phyloP scores from a whole-genome alignment of 2,797 vertebrate genomes.

The Myripristis murdjan region DNA sequence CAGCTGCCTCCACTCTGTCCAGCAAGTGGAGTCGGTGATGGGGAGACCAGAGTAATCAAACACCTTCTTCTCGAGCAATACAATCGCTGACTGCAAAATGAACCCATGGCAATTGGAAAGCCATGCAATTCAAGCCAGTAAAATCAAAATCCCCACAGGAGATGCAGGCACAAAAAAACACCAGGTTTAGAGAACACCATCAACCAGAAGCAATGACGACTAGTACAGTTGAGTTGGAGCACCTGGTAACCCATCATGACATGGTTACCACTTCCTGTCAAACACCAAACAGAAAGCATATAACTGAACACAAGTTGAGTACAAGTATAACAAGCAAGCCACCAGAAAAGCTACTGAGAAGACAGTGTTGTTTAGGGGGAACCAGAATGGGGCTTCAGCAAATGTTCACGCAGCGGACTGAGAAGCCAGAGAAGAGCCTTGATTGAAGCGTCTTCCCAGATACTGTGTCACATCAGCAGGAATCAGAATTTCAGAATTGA shows the following conservation, averaged over 20 bases:
- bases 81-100: not conserved
- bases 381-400: not conserved
- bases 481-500: too few relatives aligned
- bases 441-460: too few relatives aligned
- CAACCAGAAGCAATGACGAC: slow-evolving; percentile 23
- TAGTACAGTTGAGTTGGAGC: slow-evolving; percentile 30
- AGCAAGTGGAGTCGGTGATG: slow-evolving; percentile 56
- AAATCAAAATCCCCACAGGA: slow-evolving; percentile 12
- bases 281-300: slow-evolving; percentile 27
- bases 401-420: too few relatives aligned
- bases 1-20: slow-evolving; percentile 70
- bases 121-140: slow-evolving; percentile 32
- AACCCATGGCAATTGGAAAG: not conserved
- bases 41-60: slow-evolving; percentile 12
- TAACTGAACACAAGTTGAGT: too few relatives aligned
- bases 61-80: not conserved
- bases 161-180: slow-evolving; percentile 32
- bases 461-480: too few relatives aligned
- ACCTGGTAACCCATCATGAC: slow-evolving; percentile 45
- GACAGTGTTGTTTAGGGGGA: slow-evolving; percentile 1
- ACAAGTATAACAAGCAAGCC: slow-evolving; percentile 11
- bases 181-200: slow-evolving; percentile 7
- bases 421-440: too few relatives aligned
- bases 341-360: not conserved
- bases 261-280: slow-evolving; percentile 54